Conservation (phyloP, 64 coral and sea anemone genomes). For the Platygyra sinensis region DNA sequence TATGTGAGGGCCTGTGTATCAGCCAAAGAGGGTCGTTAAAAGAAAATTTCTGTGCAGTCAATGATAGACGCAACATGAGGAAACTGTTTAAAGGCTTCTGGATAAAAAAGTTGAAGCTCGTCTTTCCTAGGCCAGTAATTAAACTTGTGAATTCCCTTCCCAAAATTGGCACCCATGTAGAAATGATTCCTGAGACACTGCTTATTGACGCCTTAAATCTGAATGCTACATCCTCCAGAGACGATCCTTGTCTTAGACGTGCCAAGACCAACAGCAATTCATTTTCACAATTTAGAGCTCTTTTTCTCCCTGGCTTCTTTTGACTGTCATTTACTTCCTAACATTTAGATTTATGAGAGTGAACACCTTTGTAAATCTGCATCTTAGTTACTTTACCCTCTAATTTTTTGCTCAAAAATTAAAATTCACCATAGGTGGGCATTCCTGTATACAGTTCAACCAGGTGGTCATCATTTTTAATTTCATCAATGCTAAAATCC, state of each 20-base stretch:
- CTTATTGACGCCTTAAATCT: conserved; percentile 36
- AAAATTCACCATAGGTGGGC: conserved; percentile 1
- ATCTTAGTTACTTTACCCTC: conserved; percentile 45
- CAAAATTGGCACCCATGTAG: conserved; percentile 51
- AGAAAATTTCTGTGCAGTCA: conserved; percentile 59
- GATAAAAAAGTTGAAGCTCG: conserved; percentile 19
- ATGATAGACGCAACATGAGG: conserved; percentile 41
- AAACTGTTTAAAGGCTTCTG: conserved; percentile 58
- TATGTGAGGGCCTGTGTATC: conserved; percentile 55
- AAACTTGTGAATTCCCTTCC: conserved; percentile 32
- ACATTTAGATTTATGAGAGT: too few relatives aligned
- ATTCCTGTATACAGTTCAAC: conserved; percentile 39
- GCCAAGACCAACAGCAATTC: background rate
- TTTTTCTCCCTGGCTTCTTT: conserved; percentile 53
- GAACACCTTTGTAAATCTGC: conserved; percentile 57
- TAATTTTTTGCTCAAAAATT: conserved; percentile 37
- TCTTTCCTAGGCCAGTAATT: conserved; percentile 34
- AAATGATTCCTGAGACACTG: conserved; percentile 21
- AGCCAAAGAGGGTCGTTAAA: conserved; percentile 58
- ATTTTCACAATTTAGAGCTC: background rate
- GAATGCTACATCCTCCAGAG: conserved; percentile 17
- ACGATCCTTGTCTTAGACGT: conserved; percentile 1
- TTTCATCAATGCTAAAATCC: conserved; percentile 43
- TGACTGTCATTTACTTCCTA: conserved; percentile 11
- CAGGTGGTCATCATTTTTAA: conserved; percentile 37